Evolutionary conservation across 2,113 vertebrate genomes (phyloP).

Genomic region (Embiotoca jacksoni): DNA sequence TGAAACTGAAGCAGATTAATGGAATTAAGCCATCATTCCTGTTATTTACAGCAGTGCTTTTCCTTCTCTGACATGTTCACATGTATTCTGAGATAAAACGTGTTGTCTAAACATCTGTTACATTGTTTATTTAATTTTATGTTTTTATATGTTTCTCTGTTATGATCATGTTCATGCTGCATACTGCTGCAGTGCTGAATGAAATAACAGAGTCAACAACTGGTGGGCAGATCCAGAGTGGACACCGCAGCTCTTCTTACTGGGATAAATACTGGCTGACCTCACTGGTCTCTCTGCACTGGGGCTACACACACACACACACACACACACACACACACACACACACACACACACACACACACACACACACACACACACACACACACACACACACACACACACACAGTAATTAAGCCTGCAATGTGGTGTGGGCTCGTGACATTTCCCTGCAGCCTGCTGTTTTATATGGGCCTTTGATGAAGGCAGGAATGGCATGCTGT

Average conservation of each 20-base stretch:
- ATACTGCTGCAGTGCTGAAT: background rate
- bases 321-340: constrained; percentile 1
- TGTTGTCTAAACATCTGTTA: no score
- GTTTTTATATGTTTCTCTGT: background rate
- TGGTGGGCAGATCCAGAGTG: constrained; percentile 11
- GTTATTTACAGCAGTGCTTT: no score
- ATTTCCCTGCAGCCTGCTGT: constrained; percentile 65
- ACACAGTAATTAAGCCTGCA: constrained; percentile 54
- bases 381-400: background rate
- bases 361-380: constrained; percentile 1
- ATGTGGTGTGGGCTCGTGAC: constrained; percentile 63
- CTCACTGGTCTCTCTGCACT: constrained; percentile 14
- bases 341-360: constrained; percentile 1
- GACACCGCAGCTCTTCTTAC: constrained; percentile 34
- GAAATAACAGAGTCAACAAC: background rate
- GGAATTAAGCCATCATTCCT: background rate
- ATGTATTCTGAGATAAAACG: no score
- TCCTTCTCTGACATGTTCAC: no score
- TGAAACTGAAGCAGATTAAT: background rate
- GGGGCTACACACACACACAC: constrained; percentile 4
- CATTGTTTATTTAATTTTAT: no score
- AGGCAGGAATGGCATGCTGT: constrained; percentile 43
- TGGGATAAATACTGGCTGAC: constrained; percentile 51
- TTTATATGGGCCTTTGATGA: constrained; percentile 44
- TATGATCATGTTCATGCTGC: background rate